These are phyloP conservation scores for Columba guinea DNA, from an alignment of 2,797 vertebrate species.

Conservation along the genomic window DNA sequence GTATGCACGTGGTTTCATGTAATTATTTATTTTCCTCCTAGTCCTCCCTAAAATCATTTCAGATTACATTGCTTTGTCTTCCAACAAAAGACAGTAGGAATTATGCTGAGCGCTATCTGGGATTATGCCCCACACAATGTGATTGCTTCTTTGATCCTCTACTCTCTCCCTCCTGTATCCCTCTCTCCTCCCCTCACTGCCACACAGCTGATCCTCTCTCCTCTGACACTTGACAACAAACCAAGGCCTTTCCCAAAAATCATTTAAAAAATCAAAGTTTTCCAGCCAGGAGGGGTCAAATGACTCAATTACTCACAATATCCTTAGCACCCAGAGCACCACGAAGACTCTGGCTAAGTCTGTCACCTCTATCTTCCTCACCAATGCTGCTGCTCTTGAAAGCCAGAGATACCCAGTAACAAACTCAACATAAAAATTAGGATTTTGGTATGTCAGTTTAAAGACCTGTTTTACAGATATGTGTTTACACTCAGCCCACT, in stretches of 20 bases:
- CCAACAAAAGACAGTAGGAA: not conserved
- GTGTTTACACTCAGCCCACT: not conserved
- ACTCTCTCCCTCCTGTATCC: accelerated
- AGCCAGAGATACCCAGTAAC: not conserved
- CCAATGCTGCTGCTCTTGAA: not conserved
- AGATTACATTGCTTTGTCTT: not conserved
- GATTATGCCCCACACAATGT: not conserved
- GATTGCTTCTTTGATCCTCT: not conserved
- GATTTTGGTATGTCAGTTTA: not conserved
- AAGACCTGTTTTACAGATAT: not conserved
- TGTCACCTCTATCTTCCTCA: not conserved
- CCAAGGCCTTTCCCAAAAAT: not conserved
- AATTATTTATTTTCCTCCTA: constrained; percentile 14
- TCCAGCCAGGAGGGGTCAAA: not conserved
- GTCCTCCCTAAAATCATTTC: constrained; percentile 5
- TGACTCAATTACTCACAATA: not conserved
- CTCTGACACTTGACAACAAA: not conserved
- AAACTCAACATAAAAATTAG: not conserved
- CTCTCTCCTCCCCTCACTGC: not conserved
- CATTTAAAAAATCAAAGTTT: not conserved
- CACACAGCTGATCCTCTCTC: not conserved
- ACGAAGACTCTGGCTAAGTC: not conserved
- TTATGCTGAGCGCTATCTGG: not conserved
- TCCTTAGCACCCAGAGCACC: not conserved
- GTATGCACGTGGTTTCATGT: not conserved